These are phyloP conservation scores for Melanerpes aurifrons DNA, from an alignment of 2,113 vertebrate species.

Conservation along the genomic window DNA sequence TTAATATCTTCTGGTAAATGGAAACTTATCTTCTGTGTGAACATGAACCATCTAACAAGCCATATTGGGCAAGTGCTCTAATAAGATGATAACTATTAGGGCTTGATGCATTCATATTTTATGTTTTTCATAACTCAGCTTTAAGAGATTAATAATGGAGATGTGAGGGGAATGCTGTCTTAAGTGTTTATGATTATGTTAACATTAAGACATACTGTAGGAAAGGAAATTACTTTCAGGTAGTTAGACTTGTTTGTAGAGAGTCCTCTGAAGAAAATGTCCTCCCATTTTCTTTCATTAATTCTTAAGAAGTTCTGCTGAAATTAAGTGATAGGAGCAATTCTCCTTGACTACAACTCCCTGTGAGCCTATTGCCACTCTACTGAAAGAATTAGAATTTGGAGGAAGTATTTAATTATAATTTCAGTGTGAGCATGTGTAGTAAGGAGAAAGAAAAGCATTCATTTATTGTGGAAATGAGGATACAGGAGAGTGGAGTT, in stretches of 20 bases:
- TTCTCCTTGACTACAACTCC: background rate
- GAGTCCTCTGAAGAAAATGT: background rate
- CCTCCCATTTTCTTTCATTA: background rate
- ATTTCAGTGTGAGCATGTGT: background rate
- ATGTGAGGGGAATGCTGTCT: constrained; percentile 13
- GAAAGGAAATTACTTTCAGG: constrained; percentile 13
- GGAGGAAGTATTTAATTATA: background rate
- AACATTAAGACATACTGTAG: constrained; percentile 25
- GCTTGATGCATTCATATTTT: constrained; percentile 32
- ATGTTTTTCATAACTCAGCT: constrained; percentile 15
- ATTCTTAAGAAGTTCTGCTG: background rate
- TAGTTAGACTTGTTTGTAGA: background rate
- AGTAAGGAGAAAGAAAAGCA: background rate
- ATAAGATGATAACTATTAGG: constrained; percentile 11
- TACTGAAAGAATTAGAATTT: background rate
- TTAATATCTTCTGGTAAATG: constrained; percentile 76
- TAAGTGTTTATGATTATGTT: constrained; percentile 56
- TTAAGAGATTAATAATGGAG: constrained; percentile 27
- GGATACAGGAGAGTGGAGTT: background rate
- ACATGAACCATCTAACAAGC: constrained; percentile 16
- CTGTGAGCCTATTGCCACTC: background rate
- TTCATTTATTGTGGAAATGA: background rate
- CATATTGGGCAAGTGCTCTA: constrained; percentile 36
- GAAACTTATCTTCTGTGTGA: constrained; percentile 33
- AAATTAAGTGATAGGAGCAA: background rate